Percentiles rank a stretch among this genome's conserved stretches.
Conservation (phyloP, 2,113 vertebrate species). For the Myrmecobius fasciatus region DNA sequence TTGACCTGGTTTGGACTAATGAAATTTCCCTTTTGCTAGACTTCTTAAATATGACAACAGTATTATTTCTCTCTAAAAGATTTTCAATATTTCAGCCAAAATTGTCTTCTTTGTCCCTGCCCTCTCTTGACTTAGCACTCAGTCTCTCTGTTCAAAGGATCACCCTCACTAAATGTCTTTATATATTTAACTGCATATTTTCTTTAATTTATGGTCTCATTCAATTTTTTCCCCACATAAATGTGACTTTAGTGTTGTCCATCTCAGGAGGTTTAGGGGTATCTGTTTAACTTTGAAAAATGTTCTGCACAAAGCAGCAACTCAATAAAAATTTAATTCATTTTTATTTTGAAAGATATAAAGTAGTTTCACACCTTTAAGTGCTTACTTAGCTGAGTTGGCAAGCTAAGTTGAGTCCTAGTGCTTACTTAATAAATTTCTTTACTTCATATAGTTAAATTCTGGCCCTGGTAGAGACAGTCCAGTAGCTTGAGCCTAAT, state of each 20-base stretch:
- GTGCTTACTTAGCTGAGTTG: not conserved
- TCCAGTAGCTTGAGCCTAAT: not conserved
- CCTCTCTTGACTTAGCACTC: not conserved
- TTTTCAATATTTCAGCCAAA: not conserved
- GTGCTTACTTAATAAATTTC: not conserved
- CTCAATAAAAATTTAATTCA: not conserved
- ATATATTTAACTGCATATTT: not conserved
- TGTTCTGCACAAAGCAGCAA: not conserved
- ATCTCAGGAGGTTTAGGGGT: not conserved
- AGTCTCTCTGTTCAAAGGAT: constrained; percentile 10
- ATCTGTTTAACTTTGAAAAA: not conserved
- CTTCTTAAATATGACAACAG: not conserved
- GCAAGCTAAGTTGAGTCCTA: not conserved
- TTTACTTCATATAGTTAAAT: not conserved
- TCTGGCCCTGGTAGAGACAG: not conserved
- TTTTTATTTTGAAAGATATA: not conserved
- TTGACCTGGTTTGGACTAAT: not conserved
- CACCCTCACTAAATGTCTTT: not conserved
- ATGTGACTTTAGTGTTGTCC: not conserved
- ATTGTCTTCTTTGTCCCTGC: not conserved
- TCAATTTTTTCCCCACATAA: constrained; percentile 19
- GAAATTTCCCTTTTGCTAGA: constrained; percentile 1
- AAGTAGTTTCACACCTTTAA: not conserved
- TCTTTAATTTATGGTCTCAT: not conserved
- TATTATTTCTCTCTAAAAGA: not conserved